Conservation (phyloP, 2,888 invertebrate species). For the Drosophila multiciliata region DNA sequence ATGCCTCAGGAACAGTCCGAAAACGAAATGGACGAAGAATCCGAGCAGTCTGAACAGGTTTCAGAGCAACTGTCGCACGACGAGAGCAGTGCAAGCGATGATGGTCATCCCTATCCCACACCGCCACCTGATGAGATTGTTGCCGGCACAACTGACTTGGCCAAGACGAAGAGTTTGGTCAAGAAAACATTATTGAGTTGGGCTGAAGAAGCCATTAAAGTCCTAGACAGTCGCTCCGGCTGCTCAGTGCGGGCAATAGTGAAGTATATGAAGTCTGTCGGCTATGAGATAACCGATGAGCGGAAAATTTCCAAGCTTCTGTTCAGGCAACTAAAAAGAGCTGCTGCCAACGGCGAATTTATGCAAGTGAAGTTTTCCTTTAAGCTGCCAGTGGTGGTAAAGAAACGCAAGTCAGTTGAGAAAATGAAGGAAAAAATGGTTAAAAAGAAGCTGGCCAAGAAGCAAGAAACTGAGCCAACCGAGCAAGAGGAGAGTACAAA, state of each 20-base stretch:
- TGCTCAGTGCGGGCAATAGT: conserved; percentile 37
- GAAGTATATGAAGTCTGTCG: conserved; percentile 20
- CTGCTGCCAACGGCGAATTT: conserved; percentile 10
- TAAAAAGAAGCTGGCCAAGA: conserved; percentile 8
- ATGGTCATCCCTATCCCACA: conserved; percentile 14
- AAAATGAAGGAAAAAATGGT: conserved; percentile 20
- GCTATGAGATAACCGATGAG: conserved; percentile 11
- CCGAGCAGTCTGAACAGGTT: not conserved
- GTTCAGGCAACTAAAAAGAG: conserved; percentile 10
- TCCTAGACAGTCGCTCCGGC: conserved; percentile 24
- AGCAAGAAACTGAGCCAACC: not conserved
- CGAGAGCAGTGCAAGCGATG: not conserved
- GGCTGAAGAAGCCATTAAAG: conserved; percentile 11
- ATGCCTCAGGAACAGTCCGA: conserved; percentile 1
- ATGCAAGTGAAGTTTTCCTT: conserved; percentile 31
- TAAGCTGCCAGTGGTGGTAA: conserved; percentile 3
- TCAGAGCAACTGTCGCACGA: not conserved
- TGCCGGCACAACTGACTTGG: not conserved
- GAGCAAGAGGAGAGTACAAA: not conserved
- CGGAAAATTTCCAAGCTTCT: not conserved
- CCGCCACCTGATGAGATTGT: conserved; percentile 9
- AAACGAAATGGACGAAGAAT: not conserved
- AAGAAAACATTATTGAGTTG: not conserved
- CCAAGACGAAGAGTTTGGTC: not conserved
- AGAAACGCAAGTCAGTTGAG: conserved; percentile 1